Evolutionary conservation across 64 coral and sea anemone species (phyloP), one percentile per base, ranked within the genome.

Genomic region (Actinia tenebrosa): DNA sequence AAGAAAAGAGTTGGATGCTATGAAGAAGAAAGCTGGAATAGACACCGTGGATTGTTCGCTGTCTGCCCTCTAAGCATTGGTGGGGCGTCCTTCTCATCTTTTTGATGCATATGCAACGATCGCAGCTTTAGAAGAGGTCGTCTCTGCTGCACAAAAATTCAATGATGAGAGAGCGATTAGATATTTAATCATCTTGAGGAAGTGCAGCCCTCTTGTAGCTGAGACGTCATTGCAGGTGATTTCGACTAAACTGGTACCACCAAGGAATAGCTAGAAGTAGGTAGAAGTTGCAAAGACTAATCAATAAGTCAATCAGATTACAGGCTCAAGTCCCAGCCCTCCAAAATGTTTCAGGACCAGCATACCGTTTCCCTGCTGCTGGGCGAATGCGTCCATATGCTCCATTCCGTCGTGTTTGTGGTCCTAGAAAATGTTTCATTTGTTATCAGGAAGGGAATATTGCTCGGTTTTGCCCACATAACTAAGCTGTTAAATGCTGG

Each of bases 21-120:
- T 80, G 42, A 80, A 80, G 78, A 18, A 13, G 46, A 46, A 47
- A 7, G 43, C 78, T 14, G 43, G 78, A 42, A 22, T 11, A 50
- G 18, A 18, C 16, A 47, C 19, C 13, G 45, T 80, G 9, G 78
- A 80, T 20, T 42, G 4, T 10, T 42, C 78, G 3, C 45, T 80
- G 0, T 47, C 43, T 20, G 6, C 78, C 15, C 44, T 80, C 30
- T 43, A 80, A 4, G 16, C 78, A 43, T 53, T 80, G 19, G 16
- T 80, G 0, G 16, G 78, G 23, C 68, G 83, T 16, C 89, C 83
- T 55, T 42, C 44, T 20, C 82, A 59, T n/a, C 45, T 77, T 10
- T 90, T 90, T 86, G 89, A 90, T 20, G 30, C 89, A 2, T 81
- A 90, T 78, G 69, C 89, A 50, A 83, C 89, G 11, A 27, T 90